Evolutionary conservation across 1,140 invertebrate species (phyloP), one percentile per base, ranked within the genome.

Genomic region (Trachelipus rathkii): DNA sequence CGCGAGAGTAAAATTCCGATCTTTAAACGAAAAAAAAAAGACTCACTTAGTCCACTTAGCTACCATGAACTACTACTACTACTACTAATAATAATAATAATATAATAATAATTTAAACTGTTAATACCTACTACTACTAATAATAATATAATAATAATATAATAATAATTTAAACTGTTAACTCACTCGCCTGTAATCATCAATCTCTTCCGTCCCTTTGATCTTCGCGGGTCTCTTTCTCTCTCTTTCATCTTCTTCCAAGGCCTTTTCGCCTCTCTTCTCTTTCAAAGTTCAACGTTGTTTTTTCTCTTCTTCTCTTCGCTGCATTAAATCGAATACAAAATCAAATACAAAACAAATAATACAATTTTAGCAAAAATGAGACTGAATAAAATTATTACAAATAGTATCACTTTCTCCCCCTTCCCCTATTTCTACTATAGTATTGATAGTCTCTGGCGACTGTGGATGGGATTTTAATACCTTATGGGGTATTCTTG

Each of bases 261-360:
- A 44, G 0, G 75, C 73, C 24, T 72, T n/a, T 72, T 23, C 77
- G 74, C 73, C 81, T 78, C 19, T 78, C 78, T 45, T 81, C 78
- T 72, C 81, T 75, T 50, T 81, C 81, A n/a, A 53, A 79, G 76
- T 53, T 81, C 81, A n/a, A 21, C 81, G 53, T 43, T 73, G 72
- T 23, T 71, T 69, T 43, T 81, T 78, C 13, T 80, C 74, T 53
- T 82, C 82, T 67, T 82, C 72, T 75, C 79, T 75, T 44, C 74
- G 76, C 70, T 81, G 33, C 4, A 76, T 19, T 76, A n/a, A 74
- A 10, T 21, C 10, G 33, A 75, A 33, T 45, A 44, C 19, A 33
- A 24, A 45, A 2, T 68, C 68, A 50, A 68, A 33, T 45, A 60
- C 19, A 73, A 73, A 9, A 73, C n/a, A 10, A 46, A 23, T 71